These are phyloP conservation scores for Gila robusta DNA, from an alignment of 2,797 vertebrate genomes.

Conservation along the genomic window DNA sequence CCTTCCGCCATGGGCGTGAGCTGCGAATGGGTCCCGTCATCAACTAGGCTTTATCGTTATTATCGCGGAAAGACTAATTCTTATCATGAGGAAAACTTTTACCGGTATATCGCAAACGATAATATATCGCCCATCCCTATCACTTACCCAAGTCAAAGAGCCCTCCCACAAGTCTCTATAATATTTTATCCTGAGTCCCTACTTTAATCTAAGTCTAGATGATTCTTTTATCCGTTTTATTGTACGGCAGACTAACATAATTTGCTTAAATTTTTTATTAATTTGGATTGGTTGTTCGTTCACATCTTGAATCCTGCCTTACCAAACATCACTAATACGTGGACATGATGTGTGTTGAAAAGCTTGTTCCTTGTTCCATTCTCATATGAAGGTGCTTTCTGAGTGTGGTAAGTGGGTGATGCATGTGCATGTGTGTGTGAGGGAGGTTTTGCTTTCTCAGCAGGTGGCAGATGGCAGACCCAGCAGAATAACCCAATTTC, in stretches of 20 bases:
- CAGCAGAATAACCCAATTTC: slow-evolving; percentile 31
- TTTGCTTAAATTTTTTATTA: background rate
- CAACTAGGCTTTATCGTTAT: too few species aligned
- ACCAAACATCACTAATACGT: background rate
- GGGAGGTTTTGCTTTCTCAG: slow-evolving; percentile 43
- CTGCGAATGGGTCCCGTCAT: too few species aligned
- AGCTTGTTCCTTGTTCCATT: slow-evolving; percentile 25
- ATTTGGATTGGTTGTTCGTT: background rate
- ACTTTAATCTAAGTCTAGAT: background rate
- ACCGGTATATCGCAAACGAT: too few species aligned
- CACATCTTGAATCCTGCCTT: background rate
- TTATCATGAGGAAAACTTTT: too few species aligned
- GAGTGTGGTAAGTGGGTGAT: slow-evolving; percentile 17
- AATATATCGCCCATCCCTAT: too few species aligned
- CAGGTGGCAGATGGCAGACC: slow-evolving; percentile 59
- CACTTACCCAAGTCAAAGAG: background rate
- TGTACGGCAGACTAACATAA: background rate
- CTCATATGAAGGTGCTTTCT: slow-evolving; percentile 6
- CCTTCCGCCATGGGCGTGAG: too few species aligned
- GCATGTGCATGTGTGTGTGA: slow-evolving; percentile 7
- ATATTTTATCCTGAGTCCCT: background rate
- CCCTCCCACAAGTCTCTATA: background rate
- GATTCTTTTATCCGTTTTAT: background rate
- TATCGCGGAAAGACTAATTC: too few species aligned
- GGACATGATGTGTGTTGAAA: background rate